phyloP scores from a whole-genome alignment of 2,888 invertebrate species.

The Dicranocentrus wangi region DNA sequence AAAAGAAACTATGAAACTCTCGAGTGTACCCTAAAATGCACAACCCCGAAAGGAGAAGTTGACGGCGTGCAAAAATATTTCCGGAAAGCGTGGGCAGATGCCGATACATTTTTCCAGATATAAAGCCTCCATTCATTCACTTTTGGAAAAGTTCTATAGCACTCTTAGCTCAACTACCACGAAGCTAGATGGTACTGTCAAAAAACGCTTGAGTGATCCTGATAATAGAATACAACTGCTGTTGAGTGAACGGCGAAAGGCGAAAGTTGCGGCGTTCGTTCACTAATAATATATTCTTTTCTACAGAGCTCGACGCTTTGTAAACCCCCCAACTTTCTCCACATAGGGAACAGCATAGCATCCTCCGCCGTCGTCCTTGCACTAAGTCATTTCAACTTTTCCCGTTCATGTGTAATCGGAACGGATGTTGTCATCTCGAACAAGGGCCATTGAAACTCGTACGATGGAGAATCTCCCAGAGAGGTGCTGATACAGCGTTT shows the following conservation, averaged over 20 bases:
- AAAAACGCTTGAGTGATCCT: too few relatives aligned
- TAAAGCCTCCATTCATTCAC: background rate
- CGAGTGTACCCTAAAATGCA: slow-evolving; percentile 6
- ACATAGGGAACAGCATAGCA: too few relatives aligned
- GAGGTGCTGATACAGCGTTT: slow-evolving; percentile 35
- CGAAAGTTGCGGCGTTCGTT: too few relatives aligned
- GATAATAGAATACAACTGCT: too few relatives aligned
- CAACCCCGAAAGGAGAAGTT: slow-evolving; percentile 38
- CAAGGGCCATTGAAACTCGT: background rate
- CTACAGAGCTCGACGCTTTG: too few relatives aligned
- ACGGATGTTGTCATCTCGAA: background rate
- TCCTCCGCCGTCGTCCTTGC: too few relatives aligned
- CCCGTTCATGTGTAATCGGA: background rate
- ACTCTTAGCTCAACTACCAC: too few relatives aligned
- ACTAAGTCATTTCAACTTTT: slow-evolving; percentile 35
- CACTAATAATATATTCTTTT: too few relatives aligned
- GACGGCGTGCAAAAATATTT: slow-evolving; percentile 48
- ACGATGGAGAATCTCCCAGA: background rate
- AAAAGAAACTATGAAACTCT: too few relatives aligned
- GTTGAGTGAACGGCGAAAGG: too few relatives aligned
- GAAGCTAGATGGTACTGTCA: too few relatives aligned
- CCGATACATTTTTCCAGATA: background rate
- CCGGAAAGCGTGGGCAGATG: slow-evolving; percentile 52
- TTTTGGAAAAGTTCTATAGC: background rate
- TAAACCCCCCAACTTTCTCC: slow-evolving; percentile 17